Conservation (phyloP, 2,888 invertebrate species). For the Pheosia gnoma region DNA sequence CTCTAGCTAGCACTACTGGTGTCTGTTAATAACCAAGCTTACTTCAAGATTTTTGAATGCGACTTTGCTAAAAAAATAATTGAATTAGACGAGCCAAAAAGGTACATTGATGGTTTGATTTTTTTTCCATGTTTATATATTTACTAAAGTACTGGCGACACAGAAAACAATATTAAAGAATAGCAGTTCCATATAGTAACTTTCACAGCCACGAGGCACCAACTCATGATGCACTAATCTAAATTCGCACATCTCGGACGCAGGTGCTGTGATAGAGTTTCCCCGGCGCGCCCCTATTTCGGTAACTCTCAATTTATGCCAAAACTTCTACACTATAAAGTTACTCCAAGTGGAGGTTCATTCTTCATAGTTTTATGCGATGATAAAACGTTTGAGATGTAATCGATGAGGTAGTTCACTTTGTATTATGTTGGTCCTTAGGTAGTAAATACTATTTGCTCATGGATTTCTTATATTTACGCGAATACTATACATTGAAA, state of each 20-base stretch:
- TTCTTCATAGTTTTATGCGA: constrained; percentile 36
- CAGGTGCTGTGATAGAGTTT: constrained; percentile 70
- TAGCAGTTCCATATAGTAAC: constrained; percentile 12
- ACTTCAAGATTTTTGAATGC: no score
- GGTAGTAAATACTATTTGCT: no score
- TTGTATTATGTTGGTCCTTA: background rate
- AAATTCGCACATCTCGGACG: constrained; percentile 61
- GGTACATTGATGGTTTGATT: no score
- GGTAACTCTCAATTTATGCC: constrained; percentile 64
- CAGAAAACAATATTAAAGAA: background rate
- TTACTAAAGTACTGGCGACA: background rate
- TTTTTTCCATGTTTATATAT: no score
- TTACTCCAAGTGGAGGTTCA: constrained; percentile 29
- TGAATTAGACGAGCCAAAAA: no score
- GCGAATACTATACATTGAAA: no score
- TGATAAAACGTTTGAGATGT: constrained; percentile 30
- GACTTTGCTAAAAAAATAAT: no score
- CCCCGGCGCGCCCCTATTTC: constrained; percentile 50
- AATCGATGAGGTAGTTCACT: constrained; percentile 16
- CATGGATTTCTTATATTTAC: no score
- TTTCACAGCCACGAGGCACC: constrained; percentile 38
- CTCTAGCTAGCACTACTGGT: no score
- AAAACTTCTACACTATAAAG: constrained; percentile 51
- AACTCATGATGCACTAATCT: constrained; percentile 72
- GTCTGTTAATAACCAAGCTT: no score